Percentiles rank a stretch among this genome's conserved stretches.
phyloP scores from a whole-genome alignment of 2,113 vertebrate genomes.

The Lampris megalopsis region DNA sequence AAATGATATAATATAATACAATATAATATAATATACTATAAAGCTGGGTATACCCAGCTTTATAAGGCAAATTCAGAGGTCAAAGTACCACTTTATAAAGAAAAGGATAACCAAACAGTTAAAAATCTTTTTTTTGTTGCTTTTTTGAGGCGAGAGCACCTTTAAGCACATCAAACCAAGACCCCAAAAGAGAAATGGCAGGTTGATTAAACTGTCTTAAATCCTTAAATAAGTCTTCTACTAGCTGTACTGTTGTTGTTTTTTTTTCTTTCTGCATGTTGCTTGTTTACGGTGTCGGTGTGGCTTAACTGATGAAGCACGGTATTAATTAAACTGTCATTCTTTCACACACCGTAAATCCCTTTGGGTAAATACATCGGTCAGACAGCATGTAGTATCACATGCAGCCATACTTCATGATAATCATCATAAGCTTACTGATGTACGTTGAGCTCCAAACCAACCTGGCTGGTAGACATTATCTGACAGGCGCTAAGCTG shows the following conservation, averaged over 20 bases:
- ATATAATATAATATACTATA: no score
- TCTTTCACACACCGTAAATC: not conserved
- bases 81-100: no score
- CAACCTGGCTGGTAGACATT: not conserved
- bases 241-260: not conserved
- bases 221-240: not conserved
- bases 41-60: no score
- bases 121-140: no score
- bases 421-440: not conserved
- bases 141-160: no score
- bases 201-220: not conserved
- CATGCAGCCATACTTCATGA: not conserved
- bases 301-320: not conserved
- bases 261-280: not conserved
- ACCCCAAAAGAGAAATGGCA: no score
- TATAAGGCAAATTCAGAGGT: no score
- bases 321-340: not conserved
- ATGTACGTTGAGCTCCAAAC: not conserved
- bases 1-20: no score
- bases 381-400: not conserved
- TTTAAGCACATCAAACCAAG: no score
- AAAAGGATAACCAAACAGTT: no score
- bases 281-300: not conserved
- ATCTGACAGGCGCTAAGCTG: slow-evolving; percentile 43
- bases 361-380: not conserved